Percentiles rank a stretch among this genome's conserved stretches.
Evolutionary conservation across 2,113 vertebrate species (phyloP).

Genomic region (Phrynocephalus versicolor): DNA sequence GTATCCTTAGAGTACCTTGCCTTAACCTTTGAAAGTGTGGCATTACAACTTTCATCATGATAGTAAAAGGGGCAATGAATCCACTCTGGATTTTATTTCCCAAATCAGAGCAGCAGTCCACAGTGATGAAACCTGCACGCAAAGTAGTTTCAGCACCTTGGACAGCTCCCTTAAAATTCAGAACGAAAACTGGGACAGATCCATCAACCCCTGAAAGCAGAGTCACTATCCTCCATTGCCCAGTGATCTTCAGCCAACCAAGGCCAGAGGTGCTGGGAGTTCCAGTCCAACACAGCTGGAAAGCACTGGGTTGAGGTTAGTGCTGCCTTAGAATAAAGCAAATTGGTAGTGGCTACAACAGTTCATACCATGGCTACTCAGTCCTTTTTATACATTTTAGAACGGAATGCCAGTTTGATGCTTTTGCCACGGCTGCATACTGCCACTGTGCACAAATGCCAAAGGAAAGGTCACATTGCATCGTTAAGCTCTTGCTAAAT

Average conservation of each 20-base stretch:
- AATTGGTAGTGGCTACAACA: neutral
- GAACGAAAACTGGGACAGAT: no score
- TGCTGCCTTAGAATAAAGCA: neutral
- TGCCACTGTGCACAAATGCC: slow-evolving; percentile 53
- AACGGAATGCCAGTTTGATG: neutral
- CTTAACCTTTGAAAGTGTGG: no score
- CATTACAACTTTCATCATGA: no score
- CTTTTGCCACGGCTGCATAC: slow-evolving; percentile 28
- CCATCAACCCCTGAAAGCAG: no score
- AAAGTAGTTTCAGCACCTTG: no score
- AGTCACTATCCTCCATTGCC: no score
- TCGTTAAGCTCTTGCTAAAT: slow-evolving; percentile 60
- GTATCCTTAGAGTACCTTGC: no score
- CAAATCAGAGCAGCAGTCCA: no score
- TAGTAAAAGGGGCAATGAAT: no score
- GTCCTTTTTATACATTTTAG: slow-evolving; percentile 1
- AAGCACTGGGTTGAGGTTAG: neutral
- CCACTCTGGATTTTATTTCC: no score
- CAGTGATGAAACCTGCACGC: no score
- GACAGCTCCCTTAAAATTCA: no score
- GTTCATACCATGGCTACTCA: neutral
- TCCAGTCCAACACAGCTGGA: neutral
- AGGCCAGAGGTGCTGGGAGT: neutral
- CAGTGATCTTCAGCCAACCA: neutral
- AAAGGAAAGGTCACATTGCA: slow-evolving; percentile 31